A percentile compares a stretch with the other conserved stretches of the same genome.
phyloP scores from a whole-genome alignment of 2,797 vertebrate genomes.

The Channallabes apus region DNA sequence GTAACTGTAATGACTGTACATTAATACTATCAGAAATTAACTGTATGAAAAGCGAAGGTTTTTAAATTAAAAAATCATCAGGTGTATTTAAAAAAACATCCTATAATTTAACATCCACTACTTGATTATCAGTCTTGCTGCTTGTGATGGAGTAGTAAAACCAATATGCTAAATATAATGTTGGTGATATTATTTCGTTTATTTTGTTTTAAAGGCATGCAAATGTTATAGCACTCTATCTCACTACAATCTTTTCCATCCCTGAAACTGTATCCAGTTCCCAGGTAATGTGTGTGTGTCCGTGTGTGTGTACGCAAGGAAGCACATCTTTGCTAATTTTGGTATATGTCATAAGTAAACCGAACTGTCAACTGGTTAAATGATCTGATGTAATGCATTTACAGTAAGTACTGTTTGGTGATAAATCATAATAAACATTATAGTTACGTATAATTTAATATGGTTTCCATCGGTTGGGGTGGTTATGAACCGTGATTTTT shows the following conservation, averaged over 20 bases:
- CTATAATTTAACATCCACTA: background rate
- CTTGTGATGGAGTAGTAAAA: background rate
- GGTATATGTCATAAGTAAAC: background rate
- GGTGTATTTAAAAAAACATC: background rate
- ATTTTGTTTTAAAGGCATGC: background rate
- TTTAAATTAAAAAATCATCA: background rate
- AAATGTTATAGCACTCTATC: conserved; percentile 3
- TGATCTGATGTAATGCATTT: background rate
- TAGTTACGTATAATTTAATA: background rate
- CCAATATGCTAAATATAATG: background rate
- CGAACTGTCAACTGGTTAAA: background rate
- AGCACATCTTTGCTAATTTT: background rate
- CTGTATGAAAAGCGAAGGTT: background rate
- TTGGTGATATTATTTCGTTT: background rate
- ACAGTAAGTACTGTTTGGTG: background rate
- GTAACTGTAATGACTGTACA: background rate
- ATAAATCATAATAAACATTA: background rate
- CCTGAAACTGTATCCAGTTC: background rate
- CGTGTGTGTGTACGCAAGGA: background rate
- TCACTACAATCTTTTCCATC: conserved; percentile 6
- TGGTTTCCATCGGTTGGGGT: background rate
- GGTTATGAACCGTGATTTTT: background rate
- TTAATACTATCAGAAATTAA: background rate
- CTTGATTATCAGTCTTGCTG: background rate
- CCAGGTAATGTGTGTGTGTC: background rate